These are phyloP conservation scores for Tipula unca DNA, from an alignment of 2,888 invertebrate genomes.

Conservation along the genomic window DNA sequence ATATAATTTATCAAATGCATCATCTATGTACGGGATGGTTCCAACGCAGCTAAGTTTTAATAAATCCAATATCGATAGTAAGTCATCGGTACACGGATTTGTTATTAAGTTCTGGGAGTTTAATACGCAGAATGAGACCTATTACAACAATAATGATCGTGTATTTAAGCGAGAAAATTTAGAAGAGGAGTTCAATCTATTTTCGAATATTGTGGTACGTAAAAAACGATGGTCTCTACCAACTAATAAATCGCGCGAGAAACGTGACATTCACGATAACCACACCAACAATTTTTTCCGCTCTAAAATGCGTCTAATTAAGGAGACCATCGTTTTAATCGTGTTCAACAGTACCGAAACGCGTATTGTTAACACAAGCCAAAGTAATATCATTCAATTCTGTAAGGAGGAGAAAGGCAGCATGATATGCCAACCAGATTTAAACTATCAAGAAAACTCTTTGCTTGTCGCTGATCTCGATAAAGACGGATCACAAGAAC, in stretches of 20 bases:
- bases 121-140: slow-evolving; percentile 37
- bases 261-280: slow-evolving; percentile 29
- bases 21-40: slow-evolving; percentile 60
- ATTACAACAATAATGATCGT: slow-evolving; percentile 21
- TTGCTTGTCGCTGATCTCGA: slow-evolving; percentile 66
- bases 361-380: slow-evolving; percentile 68
- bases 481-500: slow-evolving; percentile 64
- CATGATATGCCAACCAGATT: slow-evolving; percentile 61
- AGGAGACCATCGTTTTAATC: slow-evolving; percentile 68
- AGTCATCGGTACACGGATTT: slow-evolving; percentile 59
- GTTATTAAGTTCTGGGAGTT: slow-evolving; percentile 79
- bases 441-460: slow-evolving; percentile 63
- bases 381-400: slow-evolving; percentile 67
- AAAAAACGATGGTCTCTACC: slow-evolving; percentile 28
- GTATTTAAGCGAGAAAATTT: slow-evolving; percentile 23
- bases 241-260: slow-evolving; percentile 28
- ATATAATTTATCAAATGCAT: slow-evolving; percentile 53
- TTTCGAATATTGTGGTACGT: slow-evolving; percentile 23
- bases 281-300: slow-evolving; percentile 28
- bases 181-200: slow-evolving; percentile 27
- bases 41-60: slow-evolving; percentile 60
- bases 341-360: slow-evolving; percentile 65
- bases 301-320: slow-evolving; percentile 48
- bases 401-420: slow-evolving; percentile 44
- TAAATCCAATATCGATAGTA: slow-evolving; percentile 38